Percentiles rank a stretch among this genome's conserved stretches.
Conservation (phyloP, 2,888 invertebrate species). For the Beris morrisii region DNA sequence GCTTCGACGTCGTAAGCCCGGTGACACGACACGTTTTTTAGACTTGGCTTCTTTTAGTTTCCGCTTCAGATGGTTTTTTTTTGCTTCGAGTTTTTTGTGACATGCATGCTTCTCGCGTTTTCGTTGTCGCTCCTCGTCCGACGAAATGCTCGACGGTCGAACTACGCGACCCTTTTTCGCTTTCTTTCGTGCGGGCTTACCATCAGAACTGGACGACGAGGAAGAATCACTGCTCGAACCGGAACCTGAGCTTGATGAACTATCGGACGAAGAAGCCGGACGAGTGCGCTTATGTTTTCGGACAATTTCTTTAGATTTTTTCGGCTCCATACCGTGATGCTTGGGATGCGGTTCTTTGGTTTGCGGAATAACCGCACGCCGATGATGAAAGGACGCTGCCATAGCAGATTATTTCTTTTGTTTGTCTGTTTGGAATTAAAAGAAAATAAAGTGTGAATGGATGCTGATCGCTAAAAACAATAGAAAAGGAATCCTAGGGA, state of each 20-base stretch:
- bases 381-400: conserved; percentile 29
- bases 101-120: conserved; percentile 55
- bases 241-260: conserved; percentile 50
- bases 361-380: conserved; percentile 29
- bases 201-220: conserved; percentile 49
- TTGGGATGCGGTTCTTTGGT: conserved; percentile 21
- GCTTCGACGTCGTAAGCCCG: conserved; percentile 34
- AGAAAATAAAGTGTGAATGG: too few relatives aligned
- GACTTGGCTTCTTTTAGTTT: conserved; percentile 54
- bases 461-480: too few relatives aligned
- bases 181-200: conserved; percentile 53
- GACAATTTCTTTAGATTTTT: conserved; percentile 52
- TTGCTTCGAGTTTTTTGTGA: conserved; percentile 53
- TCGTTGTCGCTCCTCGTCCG: conserved; percentile 59
- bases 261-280: conserved; percentile 52
- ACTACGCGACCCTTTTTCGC: conserved; percentile 58
- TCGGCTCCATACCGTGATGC: conserved; percentile 47
- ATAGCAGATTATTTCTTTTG: neutral
- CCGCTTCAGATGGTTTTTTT: conserved; percentile 52
- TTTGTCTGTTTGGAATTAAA: too few relatives aligned
- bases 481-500: too few relatives aligned
- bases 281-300: conserved; percentile 53
- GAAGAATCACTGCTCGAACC: conserved; percentile 51
- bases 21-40: conserved; percentile 48
- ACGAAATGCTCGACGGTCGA: conserved; percentile 61